Percentiles rank a stretch among this genome's conserved stretches.
These are phyloP conservation scores for Zophobas morio DNA, from an alignment of 1,140 invertebrate species.

Conservation along the genomic window DNA sequence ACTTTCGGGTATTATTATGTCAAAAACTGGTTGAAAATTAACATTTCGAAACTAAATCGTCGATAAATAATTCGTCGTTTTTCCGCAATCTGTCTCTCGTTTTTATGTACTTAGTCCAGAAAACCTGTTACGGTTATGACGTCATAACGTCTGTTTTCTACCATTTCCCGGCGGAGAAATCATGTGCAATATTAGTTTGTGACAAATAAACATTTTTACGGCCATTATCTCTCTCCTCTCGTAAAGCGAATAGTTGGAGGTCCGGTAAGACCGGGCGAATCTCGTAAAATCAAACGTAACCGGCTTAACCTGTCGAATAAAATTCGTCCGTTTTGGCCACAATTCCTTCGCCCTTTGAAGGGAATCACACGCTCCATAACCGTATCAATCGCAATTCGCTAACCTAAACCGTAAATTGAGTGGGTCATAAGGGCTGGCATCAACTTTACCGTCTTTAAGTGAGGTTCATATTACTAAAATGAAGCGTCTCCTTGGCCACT, in stretches of 20 bases:
- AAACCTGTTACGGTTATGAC: too few species aligned
- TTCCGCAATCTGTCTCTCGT: too few species aligned
- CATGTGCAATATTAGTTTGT: neutral
- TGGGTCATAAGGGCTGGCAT: conserved; percentile 5
- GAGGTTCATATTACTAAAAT: conserved; percentile 48
- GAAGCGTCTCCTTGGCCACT: conserved; percentile 43
- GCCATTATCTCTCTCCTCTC: neutral
- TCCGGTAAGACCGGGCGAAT: conserved; percentile 4
- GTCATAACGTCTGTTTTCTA: too few species aligned
- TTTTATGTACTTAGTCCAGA: too few species aligned
- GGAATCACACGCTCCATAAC: conserved; percentile 24
- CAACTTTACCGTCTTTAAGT: conserved; percentile 8
- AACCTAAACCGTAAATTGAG: conserved; percentile 17
- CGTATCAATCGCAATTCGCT: conserved; percentile 28
- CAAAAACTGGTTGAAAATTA: too few species aligned
- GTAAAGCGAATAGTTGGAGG: neutral
- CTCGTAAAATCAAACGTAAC: conserved; percentile 13
- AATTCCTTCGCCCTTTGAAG: neutral
- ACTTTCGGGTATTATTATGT: too few species aligned
- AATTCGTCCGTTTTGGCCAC: neutral
- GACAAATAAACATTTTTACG: neutral
- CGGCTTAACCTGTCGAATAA: conserved; percentile 9
- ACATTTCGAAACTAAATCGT: too few species aligned
- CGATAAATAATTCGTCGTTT: too few species aligned
- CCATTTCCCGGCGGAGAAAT: neutral